Evolutionary conservation across 1,140 invertebrate genomes (phyloP).

Genomic region (Meloidogyne exigua): DNA sequence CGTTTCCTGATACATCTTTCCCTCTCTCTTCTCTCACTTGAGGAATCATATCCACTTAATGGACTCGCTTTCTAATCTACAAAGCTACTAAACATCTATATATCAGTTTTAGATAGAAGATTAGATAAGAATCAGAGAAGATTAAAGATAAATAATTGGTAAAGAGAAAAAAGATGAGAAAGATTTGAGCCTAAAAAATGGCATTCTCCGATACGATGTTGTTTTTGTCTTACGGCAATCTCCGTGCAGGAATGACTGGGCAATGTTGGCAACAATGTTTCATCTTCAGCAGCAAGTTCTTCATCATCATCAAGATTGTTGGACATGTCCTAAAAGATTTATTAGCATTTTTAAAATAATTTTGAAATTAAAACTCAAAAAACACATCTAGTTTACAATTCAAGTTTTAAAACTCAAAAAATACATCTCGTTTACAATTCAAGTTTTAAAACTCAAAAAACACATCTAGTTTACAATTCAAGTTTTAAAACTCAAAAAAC

Average conservation of each 20-base stretch:
- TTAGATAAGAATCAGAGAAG: neutral
- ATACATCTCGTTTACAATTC: no score
- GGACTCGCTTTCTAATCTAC: neutral
- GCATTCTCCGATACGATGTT: conserved; percentile 7
- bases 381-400: neutral
- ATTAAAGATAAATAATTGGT: neutral
- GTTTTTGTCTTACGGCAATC: conserved; percentile 53
- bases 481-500: no score
- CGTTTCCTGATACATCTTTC: neutral
- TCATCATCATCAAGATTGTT: conserved; percentile 25
- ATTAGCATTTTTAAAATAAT: neutral
- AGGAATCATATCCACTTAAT: neutral
- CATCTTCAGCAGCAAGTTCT: conserved; percentile 35
- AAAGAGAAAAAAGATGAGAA: neutral
- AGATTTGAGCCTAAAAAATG: neutral
- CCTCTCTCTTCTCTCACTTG: neutral
- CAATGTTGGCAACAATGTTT: conserved; percentile 39
- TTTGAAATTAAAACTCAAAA: neutral
- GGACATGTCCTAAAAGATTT: conserved; percentile 6
- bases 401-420: neutral
- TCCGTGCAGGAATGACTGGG: conserved; percentile 53
- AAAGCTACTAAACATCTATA: neutral
- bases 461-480: neutral
- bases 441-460: neutral
- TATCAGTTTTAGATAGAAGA: neutral